Conservation (phyloP, 2,888 invertebrate genomes). For the Chrysotoxum bicinctum region DNA sequence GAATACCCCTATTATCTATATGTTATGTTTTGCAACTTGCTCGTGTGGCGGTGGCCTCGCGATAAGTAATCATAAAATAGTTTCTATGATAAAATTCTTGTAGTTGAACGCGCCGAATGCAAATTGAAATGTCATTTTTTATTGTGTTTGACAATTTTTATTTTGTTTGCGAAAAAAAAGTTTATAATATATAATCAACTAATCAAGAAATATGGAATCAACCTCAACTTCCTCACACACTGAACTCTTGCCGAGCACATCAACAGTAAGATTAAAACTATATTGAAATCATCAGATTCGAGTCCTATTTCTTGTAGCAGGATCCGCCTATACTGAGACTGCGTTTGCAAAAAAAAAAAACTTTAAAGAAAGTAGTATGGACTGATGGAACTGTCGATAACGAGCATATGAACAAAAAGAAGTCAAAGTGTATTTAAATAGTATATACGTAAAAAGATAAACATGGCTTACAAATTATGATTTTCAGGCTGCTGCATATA, state of each 20-base stretch:
- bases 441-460: neutral
- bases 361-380: slow-evolving; percentile 93
- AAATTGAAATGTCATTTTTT: too few species aligned
- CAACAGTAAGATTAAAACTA: slow-evolving; percentile 1
- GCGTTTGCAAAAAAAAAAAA: slow-evolving; percentile 87
- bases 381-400: slow-evolving; percentile 95
- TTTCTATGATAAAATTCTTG: too few species aligned
- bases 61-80: too few species aligned
- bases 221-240: neutral
- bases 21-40: too few species aligned
- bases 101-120: too few species aligned
- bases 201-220: slow-evolving; percentile 27
- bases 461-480: neutral
- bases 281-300: neutral
- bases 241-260: slow-evolving; percentile 4
- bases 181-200: neutral
- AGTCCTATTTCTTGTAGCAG: slow-evolving; percentile 1
- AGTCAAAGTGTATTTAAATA: slow-evolving; percentile 92
- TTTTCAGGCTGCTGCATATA: slow-evolving; percentile 95
- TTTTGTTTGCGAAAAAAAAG: neutral
- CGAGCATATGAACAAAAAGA: slow-evolving; percentile 96
- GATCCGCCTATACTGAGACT: slow-evolving; percentile 84
- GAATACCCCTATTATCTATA: too few species aligned
- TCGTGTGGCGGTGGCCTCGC: too few species aligned
- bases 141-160: neutral